Percentiles rank a stretch among this genome's conserved stretches.
phyloP scores from a whole-genome alignment of 92 coral and sea anemone genomes.

The Umimayanthus chanpuru region DNA sequence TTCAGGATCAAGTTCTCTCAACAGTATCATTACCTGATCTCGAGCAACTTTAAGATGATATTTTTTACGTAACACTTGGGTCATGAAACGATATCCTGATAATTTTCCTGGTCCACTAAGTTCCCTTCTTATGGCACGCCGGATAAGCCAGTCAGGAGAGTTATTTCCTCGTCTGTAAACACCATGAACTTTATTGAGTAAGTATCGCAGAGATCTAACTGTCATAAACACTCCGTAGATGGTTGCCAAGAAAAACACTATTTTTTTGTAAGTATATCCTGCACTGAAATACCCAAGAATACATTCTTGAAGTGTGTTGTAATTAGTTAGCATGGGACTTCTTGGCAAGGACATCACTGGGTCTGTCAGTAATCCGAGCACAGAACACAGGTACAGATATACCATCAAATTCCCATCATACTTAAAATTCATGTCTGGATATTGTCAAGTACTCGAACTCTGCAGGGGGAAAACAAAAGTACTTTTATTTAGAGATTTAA shows the following conservation, averaged over 20 bases:
- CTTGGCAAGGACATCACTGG: conserved; percentile 24
- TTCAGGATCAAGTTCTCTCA: conserved; percentile 26
- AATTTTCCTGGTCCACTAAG: conserved; percentile 19
- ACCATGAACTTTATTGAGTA: conserved; percentile 40
- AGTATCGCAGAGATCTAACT: conserved; percentile 36
- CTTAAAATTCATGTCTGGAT: too few species aligned
- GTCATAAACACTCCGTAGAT: conserved; percentile 39
- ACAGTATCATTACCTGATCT: conserved; percentile 1
- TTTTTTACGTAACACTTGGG: conserved; percentile 1
- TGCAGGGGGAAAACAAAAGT: too few species aligned
- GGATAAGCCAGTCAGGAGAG: conserved; percentile 19
- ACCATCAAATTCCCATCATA: background rate
- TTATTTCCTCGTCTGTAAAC: conserved; percentile 42
- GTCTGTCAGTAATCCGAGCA: conserved; percentile 37
- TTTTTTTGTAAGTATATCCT: conserved; percentile 46
- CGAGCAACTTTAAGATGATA: background rate
- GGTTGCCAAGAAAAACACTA: conserved; percentile 39
- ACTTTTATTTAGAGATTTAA: too few species aligned
- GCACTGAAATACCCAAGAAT: conserved; percentile 38
- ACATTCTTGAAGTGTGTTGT: conserved; percentile 32
- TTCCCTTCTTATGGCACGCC: conserved; percentile 23
- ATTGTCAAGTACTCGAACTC: too few species aligned
- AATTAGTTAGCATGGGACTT: conserved; percentile 37
- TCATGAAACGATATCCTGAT: conserved; percentile 42
- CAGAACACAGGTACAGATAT: background rate